Conservation (phyloP, 2,113 vertebrate species). For the Carassius carassius region DNA sequence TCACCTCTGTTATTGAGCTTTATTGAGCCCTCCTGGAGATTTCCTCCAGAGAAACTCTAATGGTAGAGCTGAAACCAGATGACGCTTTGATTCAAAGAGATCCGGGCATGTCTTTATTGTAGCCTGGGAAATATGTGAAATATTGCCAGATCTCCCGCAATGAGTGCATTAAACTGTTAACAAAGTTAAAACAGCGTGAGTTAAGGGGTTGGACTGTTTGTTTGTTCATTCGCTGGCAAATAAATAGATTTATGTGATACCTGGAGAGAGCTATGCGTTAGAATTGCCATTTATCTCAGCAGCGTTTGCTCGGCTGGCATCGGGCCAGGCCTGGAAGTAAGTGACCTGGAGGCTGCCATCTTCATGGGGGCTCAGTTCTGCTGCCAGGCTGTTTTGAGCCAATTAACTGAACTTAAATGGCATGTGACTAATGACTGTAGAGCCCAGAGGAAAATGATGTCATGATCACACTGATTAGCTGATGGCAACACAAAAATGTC, state of each 20-base stretch:
- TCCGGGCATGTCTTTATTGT: slow-evolving; percentile 5
- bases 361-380: slow-evolving; percentile 10
- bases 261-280: neutral
- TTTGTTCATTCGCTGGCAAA: neutral
- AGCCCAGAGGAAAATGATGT: slow-evolving; percentile 15
- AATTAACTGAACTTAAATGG: slow-evolving; percentile 31
- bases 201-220: neutral
- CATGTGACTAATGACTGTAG: slow-evolving; percentile 14
- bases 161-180: neutral
- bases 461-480: slow-evolving; percentile 8
- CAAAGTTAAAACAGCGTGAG: neutral
- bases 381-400: slow-evolving; percentile 22
- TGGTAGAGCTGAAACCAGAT: slow-evolving; percentile 25
- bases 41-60: slow-evolving; percentile 27
- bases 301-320: neutral
- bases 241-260: neutral
- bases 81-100: slow-evolving; percentile 18
- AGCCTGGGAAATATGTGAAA: neutral
- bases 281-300: neutral
- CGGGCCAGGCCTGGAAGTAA: neutral
- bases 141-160: neutral
- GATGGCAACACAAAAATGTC: neutral
- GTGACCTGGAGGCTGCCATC: slow-evolving; percentile 7
- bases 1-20: slow-evolving; percentile 23
- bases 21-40: slow-evolving; percentile 28